Percentiles rank a stretch among this genome's conserved stretches.
Conservation (phyloP, 2,797 vertebrate genomes). For the Danio kyathit region DNA sequence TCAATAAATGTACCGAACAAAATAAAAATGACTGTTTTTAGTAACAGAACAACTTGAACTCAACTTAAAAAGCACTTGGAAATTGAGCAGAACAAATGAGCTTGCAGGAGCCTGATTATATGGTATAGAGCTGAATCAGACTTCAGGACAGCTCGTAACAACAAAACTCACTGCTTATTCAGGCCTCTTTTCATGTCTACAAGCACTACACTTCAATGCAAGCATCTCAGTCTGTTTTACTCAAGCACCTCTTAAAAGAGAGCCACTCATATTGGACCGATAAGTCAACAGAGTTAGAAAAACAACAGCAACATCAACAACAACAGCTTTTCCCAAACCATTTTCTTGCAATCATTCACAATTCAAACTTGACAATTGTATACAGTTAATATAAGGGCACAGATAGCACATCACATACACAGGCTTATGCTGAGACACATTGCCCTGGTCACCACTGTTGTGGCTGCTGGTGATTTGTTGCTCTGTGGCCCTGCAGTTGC, state of each 20-base stretch:
- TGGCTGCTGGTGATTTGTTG: too few species aligned
- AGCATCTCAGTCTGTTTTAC: background rate
- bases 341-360: background rate
- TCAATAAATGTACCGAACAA: constrained; percentile 44
- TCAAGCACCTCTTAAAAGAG: background rate
- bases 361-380: too few species aligned
- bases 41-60: constrained; percentile 39
- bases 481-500: too few species aligned
- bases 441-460: too few species aligned
- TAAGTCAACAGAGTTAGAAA: background rate
- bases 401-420: too few species aligned
- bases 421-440: too few species aligned
- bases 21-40: constrained; percentile 46
- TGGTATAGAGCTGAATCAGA: background rate
- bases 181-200: background rate
- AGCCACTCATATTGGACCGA: background rate
- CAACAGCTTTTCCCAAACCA: background rate
- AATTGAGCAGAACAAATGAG: constrained; percentile 42
- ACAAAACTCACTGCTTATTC: constrained; percentile 6
- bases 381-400: too few species aligned
- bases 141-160: background rate
- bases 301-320: too few species aligned
- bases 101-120: constrained; percentile 2
- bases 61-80: constrained; percentile 46
- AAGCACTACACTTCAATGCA: constrained; percentile 2